Percentiles rank a stretch among this genome's conserved stretches.
These are phyloP conservation scores for Xenopus petersii DNA, from an alignment of 2,797 vertebrate genomes.

Conservation along the genomic window DNA sequence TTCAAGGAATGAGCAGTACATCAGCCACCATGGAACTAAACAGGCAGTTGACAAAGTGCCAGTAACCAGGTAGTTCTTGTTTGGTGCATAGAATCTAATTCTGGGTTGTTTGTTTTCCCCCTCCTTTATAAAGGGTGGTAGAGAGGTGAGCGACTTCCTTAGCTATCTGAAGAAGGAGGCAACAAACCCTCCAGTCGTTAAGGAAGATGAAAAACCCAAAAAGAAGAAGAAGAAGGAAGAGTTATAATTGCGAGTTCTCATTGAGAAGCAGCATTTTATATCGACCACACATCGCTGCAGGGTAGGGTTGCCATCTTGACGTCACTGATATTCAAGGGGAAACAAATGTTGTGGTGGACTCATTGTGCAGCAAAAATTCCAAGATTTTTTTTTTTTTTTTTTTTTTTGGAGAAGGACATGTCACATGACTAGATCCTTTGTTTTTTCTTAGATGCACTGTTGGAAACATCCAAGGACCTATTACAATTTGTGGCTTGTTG, in stretches of 20 bases:
- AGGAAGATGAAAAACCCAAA: constrained; percentile 78
- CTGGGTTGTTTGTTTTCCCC: too few species aligned
- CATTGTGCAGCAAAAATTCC: constrained; percentile 19
- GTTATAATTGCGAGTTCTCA: constrained; percentile 72
- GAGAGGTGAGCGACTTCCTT: constrained; percentile 91
- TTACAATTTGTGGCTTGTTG: constrained; percentile 58
- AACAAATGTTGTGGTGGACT: constrained; percentile 24
- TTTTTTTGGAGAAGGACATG: constrained; percentile 53
- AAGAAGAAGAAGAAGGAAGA: constrained; percentile 82
- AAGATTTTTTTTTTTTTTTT: background rate
- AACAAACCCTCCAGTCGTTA: constrained; percentile 74
- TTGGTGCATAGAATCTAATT: too few species aligned
- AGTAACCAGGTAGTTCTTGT: too few species aligned
- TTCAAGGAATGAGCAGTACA: too few species aligned
- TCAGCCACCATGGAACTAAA: too few species aligned
- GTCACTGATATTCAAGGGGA: constrained; percentile 22
- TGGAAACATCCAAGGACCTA: constrained; percentile 67
- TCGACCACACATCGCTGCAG: constrained; percentile 18
- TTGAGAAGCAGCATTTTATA: constrained; percentile 26
- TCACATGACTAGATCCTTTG: constrained; percentile 58
- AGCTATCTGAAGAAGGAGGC: constrained; percentile 91
- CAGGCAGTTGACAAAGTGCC: too few species aligned
- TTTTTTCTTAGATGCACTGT: constrained; percentile 69
- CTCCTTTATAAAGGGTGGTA: constrained; percentile 77
- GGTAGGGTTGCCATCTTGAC: constrained; percentile 38